Evolutionary conservation across 2,113 vertebrate species (phyloP).

Genomic region (Phocoena phocoena): DNA sequence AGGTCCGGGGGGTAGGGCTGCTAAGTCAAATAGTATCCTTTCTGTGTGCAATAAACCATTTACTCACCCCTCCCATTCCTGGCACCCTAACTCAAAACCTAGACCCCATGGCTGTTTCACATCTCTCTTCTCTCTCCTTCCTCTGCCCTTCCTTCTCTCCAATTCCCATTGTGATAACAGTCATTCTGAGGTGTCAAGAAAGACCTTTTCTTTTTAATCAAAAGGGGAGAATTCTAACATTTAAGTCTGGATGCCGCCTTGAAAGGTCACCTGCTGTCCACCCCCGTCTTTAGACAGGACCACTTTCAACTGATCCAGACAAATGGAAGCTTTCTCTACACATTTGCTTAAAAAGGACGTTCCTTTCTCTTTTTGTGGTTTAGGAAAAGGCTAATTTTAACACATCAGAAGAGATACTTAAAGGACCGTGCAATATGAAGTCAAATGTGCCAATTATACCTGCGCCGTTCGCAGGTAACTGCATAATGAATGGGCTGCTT

Average conservation of each 20-base stretch:
- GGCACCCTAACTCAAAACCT: neutral
- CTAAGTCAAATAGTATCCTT: rapidly evolving
- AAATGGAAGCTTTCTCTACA: neutral
- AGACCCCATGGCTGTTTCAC: rapidly evolving
- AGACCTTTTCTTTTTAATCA: neutral
- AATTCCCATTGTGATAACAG: neutral
- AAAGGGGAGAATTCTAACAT: conserved; percentile 42
- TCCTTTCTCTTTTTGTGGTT: conserved; percentile 7
- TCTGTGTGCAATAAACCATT: rapidly evolving
- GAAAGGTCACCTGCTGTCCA: neutral
- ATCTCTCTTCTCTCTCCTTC: neutral
- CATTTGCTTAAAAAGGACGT: conserved; percentile 55
- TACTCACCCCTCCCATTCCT: rapidly evolving
- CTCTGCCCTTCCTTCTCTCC: neutral
- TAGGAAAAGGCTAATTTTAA: conserved; percentile 65
- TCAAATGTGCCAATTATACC: neutral
- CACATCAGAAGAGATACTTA: conserved; percentile 59
- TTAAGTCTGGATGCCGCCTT: neutral
- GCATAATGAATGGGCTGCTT: neutral
- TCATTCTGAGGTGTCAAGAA: conserved; percentile 31
- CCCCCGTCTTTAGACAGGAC: neutral
- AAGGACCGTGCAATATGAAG: neutral
- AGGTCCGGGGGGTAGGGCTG: rapidly evolving
- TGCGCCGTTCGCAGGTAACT: neutral
- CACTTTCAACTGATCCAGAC: conserved; percentile 34